phyloP scores from a whole-genome alignment of 2,888 invertebrate species.

The Catocala sponsa region DNA sequence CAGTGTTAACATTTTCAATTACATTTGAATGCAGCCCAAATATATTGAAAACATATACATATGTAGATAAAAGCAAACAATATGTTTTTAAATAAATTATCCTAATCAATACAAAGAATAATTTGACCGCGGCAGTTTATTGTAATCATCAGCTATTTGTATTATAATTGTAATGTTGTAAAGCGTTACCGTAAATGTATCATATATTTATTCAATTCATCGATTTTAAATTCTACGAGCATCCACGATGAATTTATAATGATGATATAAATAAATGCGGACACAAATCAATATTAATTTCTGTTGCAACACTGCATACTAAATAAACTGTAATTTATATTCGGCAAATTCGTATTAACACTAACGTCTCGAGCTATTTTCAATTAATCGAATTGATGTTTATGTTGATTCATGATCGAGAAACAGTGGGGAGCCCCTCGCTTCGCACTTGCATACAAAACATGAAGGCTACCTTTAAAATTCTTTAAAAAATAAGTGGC shows the following conservation, averaged over 20 bases:
- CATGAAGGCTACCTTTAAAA: conserved; percentile 56
- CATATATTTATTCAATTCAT: conserved; percentile 9
- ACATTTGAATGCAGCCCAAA: no score
- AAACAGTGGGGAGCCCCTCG: conserved; percentile 70
- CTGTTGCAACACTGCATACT: conserved; percentile 45
- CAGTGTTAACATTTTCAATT: no score
- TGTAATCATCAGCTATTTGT: no score
- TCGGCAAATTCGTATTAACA: conserved; percentile 57
- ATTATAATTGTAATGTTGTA: no score
- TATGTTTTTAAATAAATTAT: no score
- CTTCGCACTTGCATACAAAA: conserved; percentile 52
- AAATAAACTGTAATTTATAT: conserved; percentile 57
- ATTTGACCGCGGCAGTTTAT: no score
- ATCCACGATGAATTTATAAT: conserved; percentile 38
- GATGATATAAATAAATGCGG: conserved; percentile 41
- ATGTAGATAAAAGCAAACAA: no score
- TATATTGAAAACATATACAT: no score
- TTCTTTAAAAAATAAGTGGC: conserved; percentile 69
- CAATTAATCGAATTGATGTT: conserved; percentile 77
- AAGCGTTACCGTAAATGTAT: neutral
- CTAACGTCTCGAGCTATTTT: conserved; percentile 64
- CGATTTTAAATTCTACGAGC: conserved; percentile 24
- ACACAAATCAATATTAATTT: conserved; percentile 54
- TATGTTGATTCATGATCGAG: conserved; percentile 73
- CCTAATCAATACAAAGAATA: no score